Evolutionary conservation across 2,888 invertebrate species (phyloP).

Genomic region (Rugalucina vietnamica): DNA sequence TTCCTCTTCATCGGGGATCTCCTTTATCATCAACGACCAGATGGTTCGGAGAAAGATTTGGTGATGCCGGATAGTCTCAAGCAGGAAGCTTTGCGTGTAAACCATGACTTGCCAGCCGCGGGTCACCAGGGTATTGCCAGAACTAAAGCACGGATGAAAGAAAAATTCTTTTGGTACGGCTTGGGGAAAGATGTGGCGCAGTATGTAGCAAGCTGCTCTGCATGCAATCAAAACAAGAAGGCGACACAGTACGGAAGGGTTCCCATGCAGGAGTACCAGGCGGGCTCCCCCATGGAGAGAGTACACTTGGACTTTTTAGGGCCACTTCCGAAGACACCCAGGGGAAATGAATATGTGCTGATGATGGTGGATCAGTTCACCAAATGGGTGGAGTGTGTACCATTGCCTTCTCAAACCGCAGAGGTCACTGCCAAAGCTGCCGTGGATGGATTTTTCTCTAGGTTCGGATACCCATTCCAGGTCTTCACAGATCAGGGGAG

Average conservation of each 20-base stretch:
- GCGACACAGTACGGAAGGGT: background rate
- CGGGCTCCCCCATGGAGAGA: slow-evolving; percentile 5
- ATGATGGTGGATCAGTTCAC: slow-evolving; percentile 60
- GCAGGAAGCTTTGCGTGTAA: background rate
- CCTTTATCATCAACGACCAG: background rate
- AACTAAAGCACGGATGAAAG: slow-evolving; percentile 7
- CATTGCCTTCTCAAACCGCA: slow-evolving; percentile 44
- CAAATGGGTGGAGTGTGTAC: slow-evolving; percentile 51
- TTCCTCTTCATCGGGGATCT: background rate
- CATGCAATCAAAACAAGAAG: slow-evolving; percentile 14
- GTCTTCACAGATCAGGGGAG: slow-evolving; percentile 27
- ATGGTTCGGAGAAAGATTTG: background rate
- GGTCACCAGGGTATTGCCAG: background rate
- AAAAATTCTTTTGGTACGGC: slow-evolving; percentile 7
- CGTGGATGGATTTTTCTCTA: slow-evolving; percentile 40
- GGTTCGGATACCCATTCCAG: slow-evolving; percentile 22
- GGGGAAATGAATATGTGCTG: slow-evolving; percentile 20
- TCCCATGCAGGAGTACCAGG: slow-evolving; percentile 2
- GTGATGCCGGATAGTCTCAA: background rate
- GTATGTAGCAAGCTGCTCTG: background rate
- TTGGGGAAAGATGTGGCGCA: background rate
- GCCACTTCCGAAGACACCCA: background rate
- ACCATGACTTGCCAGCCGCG: background rate
- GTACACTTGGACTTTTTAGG: slow-evolving; percentile 5
- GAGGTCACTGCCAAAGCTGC: slow-evolving; percentile 45